A percentile compares a stretch with the other conserved stretches of the same genome.
Evolutionary conservation across 1,140 invertebrate genomes (phyloP).

Genomic region (Drosophila miranda): DNA sequence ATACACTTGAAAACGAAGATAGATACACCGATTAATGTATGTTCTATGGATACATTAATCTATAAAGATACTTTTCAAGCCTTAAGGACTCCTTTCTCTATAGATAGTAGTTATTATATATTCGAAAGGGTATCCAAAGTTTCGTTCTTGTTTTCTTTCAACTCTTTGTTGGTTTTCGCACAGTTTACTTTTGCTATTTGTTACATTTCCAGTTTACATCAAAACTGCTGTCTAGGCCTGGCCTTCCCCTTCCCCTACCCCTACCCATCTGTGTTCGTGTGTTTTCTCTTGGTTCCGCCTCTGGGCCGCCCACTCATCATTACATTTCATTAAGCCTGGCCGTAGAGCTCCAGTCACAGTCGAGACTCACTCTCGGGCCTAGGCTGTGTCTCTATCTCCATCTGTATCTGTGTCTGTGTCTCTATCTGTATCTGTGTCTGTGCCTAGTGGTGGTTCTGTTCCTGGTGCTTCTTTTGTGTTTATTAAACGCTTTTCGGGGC

Average conservation of each 20-base stretch:
- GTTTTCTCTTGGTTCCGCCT: slow-evolving; percentile 5
- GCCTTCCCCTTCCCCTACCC: slow-evolving; percentile 6
- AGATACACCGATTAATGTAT: slow-evolving; percentile 1
- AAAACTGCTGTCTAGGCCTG: slow-evolving; percentile 59
- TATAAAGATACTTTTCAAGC: no score
- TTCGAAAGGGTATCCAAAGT: neutral
- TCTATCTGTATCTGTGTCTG: slow-evolving; percentile 8
- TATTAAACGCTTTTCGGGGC: slow-evolving; percentile 76
- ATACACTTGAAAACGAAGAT: neutral
- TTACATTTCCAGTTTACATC: slow-evolving; percentile 56
- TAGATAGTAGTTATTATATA: neutral
- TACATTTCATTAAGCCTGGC: slow-evolving; percentile 73
- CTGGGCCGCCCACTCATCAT: slow-evolving; percentile 55
- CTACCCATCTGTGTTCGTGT: neutral
- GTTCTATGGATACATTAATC: neutral
- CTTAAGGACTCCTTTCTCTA: no score
- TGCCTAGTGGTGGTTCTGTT: slow-evolving; percentile 20
- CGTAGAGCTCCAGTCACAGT: slow-evolving; percentile 20
- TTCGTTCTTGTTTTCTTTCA: neutral
- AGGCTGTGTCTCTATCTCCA: slow-evolving; percentile 1
- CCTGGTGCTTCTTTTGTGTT: slow-evolving; percentile 62
- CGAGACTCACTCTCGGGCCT: slow-evolving; percentile 20
- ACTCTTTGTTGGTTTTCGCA: slow-evolving; percentile 39
- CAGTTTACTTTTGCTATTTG: slow-evolving; percentile 53
- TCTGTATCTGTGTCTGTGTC: slow-evolving; percentile 6